Evolutionary conservation across 2,113 vertebrate species (phyloP).

Genomic region (Indicator indicator): DNA sequence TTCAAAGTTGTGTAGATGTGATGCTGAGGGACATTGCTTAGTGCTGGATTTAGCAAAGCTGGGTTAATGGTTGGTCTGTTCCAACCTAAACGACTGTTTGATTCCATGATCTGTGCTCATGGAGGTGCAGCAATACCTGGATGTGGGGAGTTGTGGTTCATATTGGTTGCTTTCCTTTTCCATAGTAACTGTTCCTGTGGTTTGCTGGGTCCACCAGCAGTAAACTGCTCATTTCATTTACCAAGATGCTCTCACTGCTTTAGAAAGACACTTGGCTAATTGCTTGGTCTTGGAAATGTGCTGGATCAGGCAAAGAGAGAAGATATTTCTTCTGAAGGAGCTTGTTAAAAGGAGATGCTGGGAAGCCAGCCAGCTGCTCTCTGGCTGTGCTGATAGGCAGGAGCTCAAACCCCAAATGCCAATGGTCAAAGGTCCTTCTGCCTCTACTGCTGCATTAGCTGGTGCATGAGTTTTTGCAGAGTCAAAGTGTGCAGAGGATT

Average conservation of each 20-base stretch:
- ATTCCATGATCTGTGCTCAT: not conserved
- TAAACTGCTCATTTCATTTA: not conserved
- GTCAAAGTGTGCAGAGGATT: not conserved
- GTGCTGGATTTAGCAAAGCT: not conserved
- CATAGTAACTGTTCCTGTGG: not conserved
- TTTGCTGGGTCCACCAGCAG: not conserved
- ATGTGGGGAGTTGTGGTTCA: not conserved
- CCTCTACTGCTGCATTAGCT: not conserved
- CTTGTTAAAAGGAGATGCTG: not conserved
- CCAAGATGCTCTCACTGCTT: not conserved
- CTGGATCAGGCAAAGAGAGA: not conserved
- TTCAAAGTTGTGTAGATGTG: not conserved
- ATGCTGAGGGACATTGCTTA: not conserved
- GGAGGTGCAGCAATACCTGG: not conserved
- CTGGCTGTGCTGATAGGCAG: rapidly evolving
- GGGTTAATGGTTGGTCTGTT: not conserved
- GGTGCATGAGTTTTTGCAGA: not conserved
- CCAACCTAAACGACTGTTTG: not conserved
- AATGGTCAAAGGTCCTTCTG: not conserved
- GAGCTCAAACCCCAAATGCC: not conserved
- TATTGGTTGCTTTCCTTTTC: not conserved
- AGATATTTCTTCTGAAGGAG: not conserved
- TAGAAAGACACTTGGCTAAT: not conserved
- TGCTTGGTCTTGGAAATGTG: not conserved
- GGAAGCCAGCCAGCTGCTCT: rapidly evolving